These are phyloP conservation scores for Brachionus manjavacas DNA, from an alignment of 1,140 invertebrate species.

Conservation along the genomic window DNA sequence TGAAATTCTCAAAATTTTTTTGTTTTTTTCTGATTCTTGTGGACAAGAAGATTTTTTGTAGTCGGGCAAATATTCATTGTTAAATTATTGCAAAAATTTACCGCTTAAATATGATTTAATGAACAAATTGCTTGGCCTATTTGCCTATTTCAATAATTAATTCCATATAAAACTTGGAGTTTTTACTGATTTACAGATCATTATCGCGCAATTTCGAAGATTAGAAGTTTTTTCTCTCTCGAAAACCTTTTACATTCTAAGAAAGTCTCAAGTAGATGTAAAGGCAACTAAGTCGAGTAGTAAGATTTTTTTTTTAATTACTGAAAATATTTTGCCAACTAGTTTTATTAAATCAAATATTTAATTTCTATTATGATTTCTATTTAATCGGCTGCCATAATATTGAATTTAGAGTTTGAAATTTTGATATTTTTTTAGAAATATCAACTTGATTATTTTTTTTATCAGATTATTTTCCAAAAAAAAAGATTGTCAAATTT, in stretches of 20 bases:
- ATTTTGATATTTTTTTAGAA: not conserved
- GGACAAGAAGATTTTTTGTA: not conserved
- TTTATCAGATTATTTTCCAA: not conserved
- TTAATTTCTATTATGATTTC: not conserved
- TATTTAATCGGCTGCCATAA: not conserved
- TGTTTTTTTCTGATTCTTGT: not conserved
- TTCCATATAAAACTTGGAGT: not conserved
- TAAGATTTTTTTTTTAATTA: not conserved
- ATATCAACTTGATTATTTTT: not conserved
- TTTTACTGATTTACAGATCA: not conserved
- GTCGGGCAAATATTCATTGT: not conserved
- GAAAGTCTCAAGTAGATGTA: not conserved
- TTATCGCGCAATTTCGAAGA: not conserved
- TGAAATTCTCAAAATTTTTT: constrained; percentile 12
- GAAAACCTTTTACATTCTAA: not conserved
- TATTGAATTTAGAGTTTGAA: not conserved
- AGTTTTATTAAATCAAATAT: not conserved
- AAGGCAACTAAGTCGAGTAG: too few species aligned
- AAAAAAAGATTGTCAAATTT: not conserved
- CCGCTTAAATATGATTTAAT: constrained; percentile 9
- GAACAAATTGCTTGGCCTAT: not conserved
- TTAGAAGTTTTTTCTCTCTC: not conserved
- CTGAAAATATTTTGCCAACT: not conserved
- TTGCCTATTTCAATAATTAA: constrained; percentile 14
- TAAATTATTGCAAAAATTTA: not conserved